Base-by-base conservation (phyloP, 2,113 vertebrate genomes). In the Erythrolamprus reginae region DNA sequence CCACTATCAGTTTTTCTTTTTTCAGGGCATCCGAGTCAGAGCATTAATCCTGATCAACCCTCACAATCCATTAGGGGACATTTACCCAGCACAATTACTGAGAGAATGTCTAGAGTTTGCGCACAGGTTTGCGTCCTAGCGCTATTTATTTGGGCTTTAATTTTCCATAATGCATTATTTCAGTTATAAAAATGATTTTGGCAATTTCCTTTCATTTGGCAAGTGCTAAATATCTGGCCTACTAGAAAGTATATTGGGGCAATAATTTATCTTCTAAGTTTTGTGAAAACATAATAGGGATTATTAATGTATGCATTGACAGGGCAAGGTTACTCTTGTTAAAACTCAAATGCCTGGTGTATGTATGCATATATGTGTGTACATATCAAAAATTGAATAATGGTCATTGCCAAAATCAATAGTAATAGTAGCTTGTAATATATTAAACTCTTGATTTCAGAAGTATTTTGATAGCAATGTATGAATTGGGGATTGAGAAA, bases 31-130 rank as follows among this genome's bases (percentile, higher is more conserved):
- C 92, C 38, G 50, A 82, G 89, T 96, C 93, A 96, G 93, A 95
- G 92, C 92, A 53, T 92, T 95, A 91, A 95, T 95, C 92, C 92
- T 95, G 61, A 95, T 94, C 92, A 95, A 94, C 93, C 95, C 95
- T 55, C 94, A 94, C 92, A 95, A 91, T 82, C 95, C 93, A 0
- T 89, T 95, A 92, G 94, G 95, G 90, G 85, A 89, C 65, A 88
- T 95, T 93, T 95, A 95, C 92, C 89, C 95, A 88, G 92, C 84
- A 45, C 89, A 93, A n/a, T 84, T 94, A 85, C 93, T 94, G 91
- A 93, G 88, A 88, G 90, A 93, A 55, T 95, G 94, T 88, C 94
- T 95, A 19, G 92, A 94, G 42, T 95, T 95, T 94, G 95, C 87
- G 0, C 92, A 92, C 90, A 94, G 94, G 95, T 96, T 92, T 93